Conservation (phyloP, 2,113 vertebrate genomes). For the Motacilla alba region DNA sequence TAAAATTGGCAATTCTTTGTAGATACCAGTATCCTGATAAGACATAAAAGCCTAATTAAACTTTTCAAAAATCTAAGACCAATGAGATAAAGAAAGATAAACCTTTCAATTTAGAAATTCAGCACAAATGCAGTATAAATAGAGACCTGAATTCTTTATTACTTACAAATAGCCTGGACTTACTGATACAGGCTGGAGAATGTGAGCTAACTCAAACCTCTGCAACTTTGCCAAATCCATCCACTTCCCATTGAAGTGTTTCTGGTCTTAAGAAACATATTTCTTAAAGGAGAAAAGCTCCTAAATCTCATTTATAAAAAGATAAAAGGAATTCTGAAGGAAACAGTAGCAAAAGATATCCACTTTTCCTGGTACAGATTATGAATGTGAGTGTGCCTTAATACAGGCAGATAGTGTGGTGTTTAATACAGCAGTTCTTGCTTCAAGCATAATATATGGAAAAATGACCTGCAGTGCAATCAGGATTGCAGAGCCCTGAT, state of each 20-base stretch:
- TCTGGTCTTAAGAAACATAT: neutral
- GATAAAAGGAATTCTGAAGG: neutral
- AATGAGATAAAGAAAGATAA: neutral
- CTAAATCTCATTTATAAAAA: neutral
- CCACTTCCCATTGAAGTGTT: neutral
- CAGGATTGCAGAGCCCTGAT: neutral
- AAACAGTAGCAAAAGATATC: neutral
- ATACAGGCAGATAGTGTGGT: neutral
- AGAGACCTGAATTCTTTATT: neutral
- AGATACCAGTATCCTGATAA: neutral
- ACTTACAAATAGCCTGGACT: neutral
- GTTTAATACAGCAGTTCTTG: neutral
- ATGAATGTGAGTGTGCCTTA: neutral
- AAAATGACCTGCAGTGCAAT: neutral
- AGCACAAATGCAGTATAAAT: neutral
- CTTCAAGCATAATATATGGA: neutral
- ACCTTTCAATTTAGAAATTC: neutral
- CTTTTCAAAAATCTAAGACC: neutral
- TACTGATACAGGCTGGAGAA: neutral
- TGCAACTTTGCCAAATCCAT: neutral
- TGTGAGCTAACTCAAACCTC: neutral
- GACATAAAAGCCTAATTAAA: neutral
- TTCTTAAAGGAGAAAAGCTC: neutral
- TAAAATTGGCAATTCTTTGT: neutral
- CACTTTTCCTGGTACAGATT: neutral